These are phyloP conservation scores for Phenganax subtilis DNA, from an alignment of 92 coral and sea anemone species.

Conservation along the genomic window DNA sequence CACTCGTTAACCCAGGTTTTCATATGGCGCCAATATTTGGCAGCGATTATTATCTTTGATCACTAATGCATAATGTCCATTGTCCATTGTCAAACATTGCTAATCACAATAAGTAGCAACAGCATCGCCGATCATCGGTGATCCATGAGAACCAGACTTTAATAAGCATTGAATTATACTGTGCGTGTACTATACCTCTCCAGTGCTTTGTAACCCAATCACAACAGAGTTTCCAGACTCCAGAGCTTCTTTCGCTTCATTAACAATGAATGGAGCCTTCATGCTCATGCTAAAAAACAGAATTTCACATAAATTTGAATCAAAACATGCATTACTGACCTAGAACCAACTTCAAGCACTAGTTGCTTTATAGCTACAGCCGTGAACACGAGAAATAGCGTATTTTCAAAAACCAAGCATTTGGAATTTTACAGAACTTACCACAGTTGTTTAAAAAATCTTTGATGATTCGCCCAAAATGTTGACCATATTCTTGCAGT, in stretches of 20 bases:
- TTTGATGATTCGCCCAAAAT: slow-evolving; percentile 93
- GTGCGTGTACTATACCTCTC: slow-evolving; percentile 60
- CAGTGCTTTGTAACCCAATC: slow-evolving; percentile 94
- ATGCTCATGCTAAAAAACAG: slow-evolving; percentile 73
- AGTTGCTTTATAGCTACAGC: background rate
- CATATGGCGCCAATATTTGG: no score
- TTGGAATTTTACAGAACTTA: slow-evolving; percentile 28
- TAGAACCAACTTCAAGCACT: background rate
- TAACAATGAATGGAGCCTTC: slow-evolving; percentile 88
- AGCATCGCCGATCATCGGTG: no score
- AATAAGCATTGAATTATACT: no score
- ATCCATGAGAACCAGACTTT: no score
- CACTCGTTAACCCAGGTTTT: no score
- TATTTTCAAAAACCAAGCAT: background rate
- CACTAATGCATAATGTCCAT: no score
- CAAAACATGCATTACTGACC: no score
- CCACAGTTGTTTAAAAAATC: slow-evolving; percentile 95
- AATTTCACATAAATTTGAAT: background rate
- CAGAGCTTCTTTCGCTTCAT: slow-evolving; percentile 74
- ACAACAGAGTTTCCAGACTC: slow-evolving; percentile 68
- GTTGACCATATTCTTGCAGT: slow-evolving; percentile 79
- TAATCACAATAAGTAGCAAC: no score
- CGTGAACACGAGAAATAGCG: background rate
- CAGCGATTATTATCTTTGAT: no score
- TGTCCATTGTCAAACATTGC: no score